Percentiles rank a stretch among this genome's conserved stretches.
Conservation (phyloP, 2,888 invertebrate species). For the Eutolmus rufibarbis region DNA sequence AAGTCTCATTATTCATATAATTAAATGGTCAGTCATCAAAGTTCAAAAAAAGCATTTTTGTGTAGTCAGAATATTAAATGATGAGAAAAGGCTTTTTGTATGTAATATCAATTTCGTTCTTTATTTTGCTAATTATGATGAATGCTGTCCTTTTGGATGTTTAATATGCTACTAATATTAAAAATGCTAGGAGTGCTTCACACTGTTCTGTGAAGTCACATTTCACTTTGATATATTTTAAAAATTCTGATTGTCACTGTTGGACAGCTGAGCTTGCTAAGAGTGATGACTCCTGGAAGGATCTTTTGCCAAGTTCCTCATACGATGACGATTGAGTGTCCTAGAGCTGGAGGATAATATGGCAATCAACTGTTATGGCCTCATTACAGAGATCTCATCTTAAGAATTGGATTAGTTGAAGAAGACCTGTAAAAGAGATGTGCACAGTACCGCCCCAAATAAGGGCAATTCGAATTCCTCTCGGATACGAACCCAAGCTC, state of each 20-base stretch:
- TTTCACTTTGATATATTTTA: background rate
- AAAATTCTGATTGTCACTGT: background rate
- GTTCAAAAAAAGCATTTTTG: too few relatives aligned
- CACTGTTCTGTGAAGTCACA: background rate
- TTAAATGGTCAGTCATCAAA: too few relatives aligned
- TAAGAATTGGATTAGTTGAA: background rate
- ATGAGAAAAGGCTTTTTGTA: background rate
- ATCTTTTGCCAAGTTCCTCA: background rate
- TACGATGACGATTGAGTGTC: background rate
- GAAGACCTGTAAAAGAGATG: background rate
- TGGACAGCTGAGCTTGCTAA: background rate
- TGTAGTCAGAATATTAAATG: too few relatives aligned
- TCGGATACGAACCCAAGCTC: background rate
- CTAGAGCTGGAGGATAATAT: background rate
- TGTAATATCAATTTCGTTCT: too few relatives aligned
- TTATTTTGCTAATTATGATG: background rate
- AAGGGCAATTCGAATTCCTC: background rate
- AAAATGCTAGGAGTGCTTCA: background rate
- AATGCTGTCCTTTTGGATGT: background rate
- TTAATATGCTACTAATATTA: background rate
- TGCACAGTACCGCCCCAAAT: background rate
- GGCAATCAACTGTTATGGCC: background rate
- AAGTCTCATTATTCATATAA: too few relatives aligned
- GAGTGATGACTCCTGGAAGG: background rate
- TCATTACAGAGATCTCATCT: background rate